These are phyloP conservation scores for Xiphorhynchus elegans DNA, from an alignment of 2,113 vertebrate species.

Conservation along the genomic window DNA sequence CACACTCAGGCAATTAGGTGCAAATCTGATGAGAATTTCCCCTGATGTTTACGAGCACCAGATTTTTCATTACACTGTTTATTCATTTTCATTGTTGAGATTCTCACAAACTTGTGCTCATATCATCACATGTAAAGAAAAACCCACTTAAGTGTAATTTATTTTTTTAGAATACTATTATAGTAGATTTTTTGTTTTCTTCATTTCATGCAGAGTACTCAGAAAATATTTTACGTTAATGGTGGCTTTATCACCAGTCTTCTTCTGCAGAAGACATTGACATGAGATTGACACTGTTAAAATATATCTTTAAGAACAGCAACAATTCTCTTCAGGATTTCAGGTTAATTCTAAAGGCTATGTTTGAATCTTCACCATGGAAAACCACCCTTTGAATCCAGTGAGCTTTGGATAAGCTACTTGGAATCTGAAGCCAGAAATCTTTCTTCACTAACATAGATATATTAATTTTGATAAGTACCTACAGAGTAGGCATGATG, in stretches of 20 bases:
- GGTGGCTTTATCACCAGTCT: not conserved
- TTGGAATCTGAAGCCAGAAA: not conserved
- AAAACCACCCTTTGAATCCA: not conserved
- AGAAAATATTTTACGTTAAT: not conserved
- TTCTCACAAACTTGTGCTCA: not conserved
- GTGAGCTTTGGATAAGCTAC: not conserved
- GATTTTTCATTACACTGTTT: not conserved
- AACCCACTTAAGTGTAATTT: not conserved
- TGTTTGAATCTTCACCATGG: not conserved
- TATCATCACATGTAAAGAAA: not conserved
- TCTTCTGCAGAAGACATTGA: not conserved
- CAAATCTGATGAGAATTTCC: not conserved
- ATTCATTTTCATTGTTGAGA: not conserved
- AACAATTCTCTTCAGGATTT: not conserved
- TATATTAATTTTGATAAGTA: not conserved
- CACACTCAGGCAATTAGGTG: not conserved
- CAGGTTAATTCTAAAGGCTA: not conserved
- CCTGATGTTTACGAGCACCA: not conserved
- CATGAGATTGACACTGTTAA: not conserved
- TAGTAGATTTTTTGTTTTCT: not conserved
- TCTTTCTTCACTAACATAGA: not conserved
- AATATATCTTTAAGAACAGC: not conserved
- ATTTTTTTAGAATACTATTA: not conserved
- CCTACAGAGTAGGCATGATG: not conserved
- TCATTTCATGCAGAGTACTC: not conserved